A percentile compares a stretch with the other conserved stretches of the same genome.
Evolutionary conservation across 2,113 vertebrate species (phyloP).

Genomic region (Spheniscus mendiculus): DNA sequence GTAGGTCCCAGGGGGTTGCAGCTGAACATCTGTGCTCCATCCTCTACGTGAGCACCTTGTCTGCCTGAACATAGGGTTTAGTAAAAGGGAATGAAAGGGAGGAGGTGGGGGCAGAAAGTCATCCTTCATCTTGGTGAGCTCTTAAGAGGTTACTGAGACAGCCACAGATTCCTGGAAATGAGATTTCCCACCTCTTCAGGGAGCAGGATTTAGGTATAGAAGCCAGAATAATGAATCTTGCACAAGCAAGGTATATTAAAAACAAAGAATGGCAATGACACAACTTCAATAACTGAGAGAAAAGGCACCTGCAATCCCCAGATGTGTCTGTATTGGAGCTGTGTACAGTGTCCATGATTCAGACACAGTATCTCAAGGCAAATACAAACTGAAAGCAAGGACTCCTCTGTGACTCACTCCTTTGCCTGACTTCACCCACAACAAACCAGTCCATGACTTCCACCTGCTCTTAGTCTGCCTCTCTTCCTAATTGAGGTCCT

Average conservation of each 20-base stretch:
- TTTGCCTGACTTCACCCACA: not conserved
- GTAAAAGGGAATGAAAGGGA: not conserved
- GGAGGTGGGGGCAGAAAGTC: not conserved
- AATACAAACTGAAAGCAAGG: not conserved
- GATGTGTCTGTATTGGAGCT: not conserved
- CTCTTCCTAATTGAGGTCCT: not conserved
- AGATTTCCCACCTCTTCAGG: not conserved
- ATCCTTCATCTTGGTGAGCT: not conserved
- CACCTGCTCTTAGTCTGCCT: not conserved
- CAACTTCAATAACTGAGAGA: not conserved
- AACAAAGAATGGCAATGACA: not conserved
- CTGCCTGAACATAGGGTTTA: not conserved
- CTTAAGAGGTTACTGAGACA: not conserved
- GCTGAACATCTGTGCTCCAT: not conserved
- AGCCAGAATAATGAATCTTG: not conserved
- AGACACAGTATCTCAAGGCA: not conserved
- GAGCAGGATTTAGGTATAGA: not conserved
- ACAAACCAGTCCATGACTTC: not conserved
- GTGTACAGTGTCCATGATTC: not conserved
- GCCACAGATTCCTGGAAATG: not conserved
- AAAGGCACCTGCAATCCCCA: constrained; percentile 1
- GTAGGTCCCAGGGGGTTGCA: not conserved
- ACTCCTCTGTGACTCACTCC: not conserved
- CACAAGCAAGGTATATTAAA: not conserved
- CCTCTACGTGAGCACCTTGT: not conserved